Conservation (phyloP, 1,140 invertebrate genomes). For the Metaphire vulgaris region DNA sequence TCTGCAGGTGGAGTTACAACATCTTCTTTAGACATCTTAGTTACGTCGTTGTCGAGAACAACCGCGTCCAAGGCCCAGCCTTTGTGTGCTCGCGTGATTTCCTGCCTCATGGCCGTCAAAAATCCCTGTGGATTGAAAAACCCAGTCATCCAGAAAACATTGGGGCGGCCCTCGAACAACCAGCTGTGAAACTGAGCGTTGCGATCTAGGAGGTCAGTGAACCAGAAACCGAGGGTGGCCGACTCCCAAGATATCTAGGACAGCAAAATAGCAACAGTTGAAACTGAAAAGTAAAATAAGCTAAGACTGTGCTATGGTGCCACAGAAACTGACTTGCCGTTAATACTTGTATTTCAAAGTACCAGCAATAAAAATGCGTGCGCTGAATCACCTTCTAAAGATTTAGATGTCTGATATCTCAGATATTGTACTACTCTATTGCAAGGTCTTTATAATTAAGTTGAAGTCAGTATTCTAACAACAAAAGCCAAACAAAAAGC, state of each 20-base stretch:
- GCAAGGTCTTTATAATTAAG: no score
- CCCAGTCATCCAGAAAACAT: constrained; percentile 93
- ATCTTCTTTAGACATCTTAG: constrained; percentile 48
- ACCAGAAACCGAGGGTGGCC: constrained; percentile 93
- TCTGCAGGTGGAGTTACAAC: constrained; percentile 43
- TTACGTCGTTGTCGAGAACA: constrained; percentile 49
- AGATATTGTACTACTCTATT: no score
- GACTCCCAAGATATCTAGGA: constrained; percentile 80
- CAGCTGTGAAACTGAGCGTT: constrained; percentile 72
- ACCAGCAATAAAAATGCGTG: neutral
- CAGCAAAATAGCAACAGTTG: constrained; percentile 1
- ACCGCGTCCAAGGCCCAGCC: constrained; percentile 48
- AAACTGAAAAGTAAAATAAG: neutral
- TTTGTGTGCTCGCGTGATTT: constrained; percentile 42
- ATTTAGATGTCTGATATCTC: no score
- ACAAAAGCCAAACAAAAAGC: no score
- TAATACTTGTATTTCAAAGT: neutral
- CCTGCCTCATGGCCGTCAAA: constrained; percentile 53
- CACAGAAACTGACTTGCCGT: neutral
- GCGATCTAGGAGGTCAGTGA: constrained; percentile 81
- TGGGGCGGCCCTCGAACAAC: constrained; percentile 70
- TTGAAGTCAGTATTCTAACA: no score
- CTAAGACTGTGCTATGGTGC: neutral
- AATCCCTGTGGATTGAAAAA: constrained; percentile 87
- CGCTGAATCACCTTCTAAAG: no score